Evolutionary conservation across 1,140 invertebrate genomes (phyloP).

Genomic region (Camponotus vicinus): DNA sequence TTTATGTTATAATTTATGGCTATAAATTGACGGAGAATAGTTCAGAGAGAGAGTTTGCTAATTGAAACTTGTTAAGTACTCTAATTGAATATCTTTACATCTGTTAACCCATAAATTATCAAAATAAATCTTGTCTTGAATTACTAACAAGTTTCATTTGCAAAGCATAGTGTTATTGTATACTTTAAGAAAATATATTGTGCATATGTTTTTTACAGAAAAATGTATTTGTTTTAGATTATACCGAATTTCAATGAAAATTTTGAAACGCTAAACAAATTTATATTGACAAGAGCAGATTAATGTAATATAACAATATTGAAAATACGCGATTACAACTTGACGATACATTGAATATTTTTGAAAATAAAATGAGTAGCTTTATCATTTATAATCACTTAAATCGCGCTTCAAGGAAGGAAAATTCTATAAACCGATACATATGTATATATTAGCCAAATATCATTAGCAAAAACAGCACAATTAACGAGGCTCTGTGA

Average conservation of each 20-base stretch:
- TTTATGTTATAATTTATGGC: slow-evolving; percentile 32
- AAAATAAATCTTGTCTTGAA: neutral
- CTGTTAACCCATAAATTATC: neutral
- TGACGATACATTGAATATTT: neutral
- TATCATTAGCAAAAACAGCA: slow-evolving; percentile 50
- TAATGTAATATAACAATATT: neutral
- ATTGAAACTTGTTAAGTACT: slow-evolving; percentile 11
- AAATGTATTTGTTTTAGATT: neutral
- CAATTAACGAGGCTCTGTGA: slow-evolving; percentile 32
- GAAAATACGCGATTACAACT: neutral
- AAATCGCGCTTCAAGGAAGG: neutral
- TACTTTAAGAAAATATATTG: neutral
- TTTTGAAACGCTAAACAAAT: neutral
- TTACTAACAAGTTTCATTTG: neutral
- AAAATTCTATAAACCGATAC: neutral
- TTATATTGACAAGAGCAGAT: neutral
- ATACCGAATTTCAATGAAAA: neutral
- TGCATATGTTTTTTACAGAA: neutral
- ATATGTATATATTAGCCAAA: neutral
- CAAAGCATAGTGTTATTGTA: neutral
- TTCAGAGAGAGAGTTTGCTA: slow-evolving; percentile 8
- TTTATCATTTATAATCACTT: neutral
- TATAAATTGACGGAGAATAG: neutral
- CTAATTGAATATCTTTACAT: neutral
- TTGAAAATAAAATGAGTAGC: neutral